Base-by-base conservation (phyloP, 2,888 invertebrate genomes). In the Pterostichus niger region DNA sequence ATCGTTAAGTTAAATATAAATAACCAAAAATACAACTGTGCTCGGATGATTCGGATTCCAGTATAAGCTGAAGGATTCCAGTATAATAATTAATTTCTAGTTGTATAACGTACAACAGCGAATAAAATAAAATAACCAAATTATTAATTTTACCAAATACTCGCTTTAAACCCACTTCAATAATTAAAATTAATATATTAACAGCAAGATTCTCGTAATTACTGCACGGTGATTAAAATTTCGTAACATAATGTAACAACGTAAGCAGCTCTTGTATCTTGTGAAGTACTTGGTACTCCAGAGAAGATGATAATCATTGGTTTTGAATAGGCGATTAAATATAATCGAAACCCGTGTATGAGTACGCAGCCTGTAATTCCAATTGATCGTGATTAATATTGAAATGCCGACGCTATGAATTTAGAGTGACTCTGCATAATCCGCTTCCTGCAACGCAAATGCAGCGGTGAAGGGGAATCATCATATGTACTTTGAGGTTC, bases 301-400 rank as follows among this genome's bases (percentile, higher is more conserved):
- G 64, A 40, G 64, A 35, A 64, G 64, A 64, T 35, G 64, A 64
- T 64, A 64, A 64, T 59, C 31, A 59, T 59, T 59, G 31, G 6
- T 31, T 35, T 31, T 64, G 64, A 64, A 64, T 64, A 35, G 64
- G 64, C 35, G 64, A 64, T 64, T 64, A 64, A 35, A 13, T 64
- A 64, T 59, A 59, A 59, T 64, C 64, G 64, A 64, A 64, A 64
- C 64, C 35, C n/a, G 64, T 64, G 40, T 11, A 64, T 64, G 64
- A 64, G 35, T 64, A 64, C 64, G 33, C 13, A 31, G 33, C 1
- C 35, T 13, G 33, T 64, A 64, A 64, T 64, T 64, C 64, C 64
- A n/a, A 64, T 40, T 64, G 64, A 35, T 64, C 33, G 64, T 13
- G 64, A 64, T 64, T 64, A 64, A n/a, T 64, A 40, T 35, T 35